phyloP scores from a whole-genome alignment of 1,140 invertebrate species.

The Dryas iulia region DNA sequence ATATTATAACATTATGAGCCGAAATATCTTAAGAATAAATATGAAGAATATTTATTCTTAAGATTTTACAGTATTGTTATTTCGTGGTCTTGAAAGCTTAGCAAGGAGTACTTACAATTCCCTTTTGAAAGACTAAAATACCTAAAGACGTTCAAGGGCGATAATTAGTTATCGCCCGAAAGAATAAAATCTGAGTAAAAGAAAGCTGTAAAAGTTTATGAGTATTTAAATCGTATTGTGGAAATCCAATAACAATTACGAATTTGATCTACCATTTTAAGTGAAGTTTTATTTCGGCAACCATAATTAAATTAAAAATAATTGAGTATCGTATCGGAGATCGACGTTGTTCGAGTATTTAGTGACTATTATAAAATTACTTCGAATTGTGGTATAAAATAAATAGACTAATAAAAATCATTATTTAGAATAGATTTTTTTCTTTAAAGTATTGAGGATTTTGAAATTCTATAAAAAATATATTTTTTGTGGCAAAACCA shows the following conservation, averaged over 20 bases:
- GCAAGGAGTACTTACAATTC: neutral
- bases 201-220: slow-evolving; percentile 34
- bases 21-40: no score
- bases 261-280: slow-evolving; percentile 29
- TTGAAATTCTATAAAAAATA: no score
- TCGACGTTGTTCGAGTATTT: neutral
- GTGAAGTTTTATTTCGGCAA: slow-evolving; percentile 19
- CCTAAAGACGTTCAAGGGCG: neutral
- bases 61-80: no score
- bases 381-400: neutral
- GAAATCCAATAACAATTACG: slow-evolving; percentile 38
- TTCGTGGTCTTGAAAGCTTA: no score
- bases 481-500: no score
- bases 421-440: no score
- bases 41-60: no score
- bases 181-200: slow-evolving; percentile 16
- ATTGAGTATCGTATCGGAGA: slow-evolving; percentile 15
- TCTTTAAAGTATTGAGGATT: no score
- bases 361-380: neutral
- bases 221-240: slow-evolving; percentile 33
- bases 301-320: slow-evolving; percentile 28
- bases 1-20: no score
- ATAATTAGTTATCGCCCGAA: neutral
- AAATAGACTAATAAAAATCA: no score
- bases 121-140: neutral